These are phyloP conservation scores for Danionella cerebrum DNA, from an alignment of 2,113 vertebrate species.

Conservation along the genomic window DNA sequence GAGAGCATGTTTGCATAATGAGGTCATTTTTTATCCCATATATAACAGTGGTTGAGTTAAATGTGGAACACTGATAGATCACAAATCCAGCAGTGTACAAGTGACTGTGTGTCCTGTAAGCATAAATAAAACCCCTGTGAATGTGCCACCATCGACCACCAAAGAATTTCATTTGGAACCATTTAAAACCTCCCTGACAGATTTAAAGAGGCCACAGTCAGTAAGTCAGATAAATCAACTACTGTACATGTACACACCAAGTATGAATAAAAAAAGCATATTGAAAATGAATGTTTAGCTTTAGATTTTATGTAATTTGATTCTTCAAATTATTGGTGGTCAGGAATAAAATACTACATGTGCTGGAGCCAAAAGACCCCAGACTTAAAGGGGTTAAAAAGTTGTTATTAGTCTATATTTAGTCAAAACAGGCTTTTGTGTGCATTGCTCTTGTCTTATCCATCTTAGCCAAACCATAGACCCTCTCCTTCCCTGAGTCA, in stretches of 20 bases:
- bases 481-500: slow-evolving; percentile 30
- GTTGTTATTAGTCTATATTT: slow-evolving; percentile 52
- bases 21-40: neutral
- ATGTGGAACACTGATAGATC: neutral
- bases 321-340: too few species aligned
- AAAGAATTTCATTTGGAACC: slow-evolving; percentile 1
- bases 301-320: too few species aligned
- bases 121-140: neutral
- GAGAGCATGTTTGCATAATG: neutral
- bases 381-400: too few species aligned
- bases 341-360: too few species aligned
- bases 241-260: neutral
- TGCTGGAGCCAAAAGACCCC: too few species aligned
- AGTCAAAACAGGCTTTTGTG: slow-evolving; percentile 35
- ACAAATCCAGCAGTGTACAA: neutral
- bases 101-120: neutral
- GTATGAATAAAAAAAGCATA: neutral
- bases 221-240: slow-evolving; percentile 1
- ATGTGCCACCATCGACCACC: neutral
- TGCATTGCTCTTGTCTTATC: neutral
- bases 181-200: neutral
- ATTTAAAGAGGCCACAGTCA: neutral
- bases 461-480: slow-evolving; percentile 19
- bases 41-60: neutral
- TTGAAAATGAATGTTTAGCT: neutral